Conservation (phyloP, 2,888 invertebrate species). For the Julus scandinavius region DNA sequence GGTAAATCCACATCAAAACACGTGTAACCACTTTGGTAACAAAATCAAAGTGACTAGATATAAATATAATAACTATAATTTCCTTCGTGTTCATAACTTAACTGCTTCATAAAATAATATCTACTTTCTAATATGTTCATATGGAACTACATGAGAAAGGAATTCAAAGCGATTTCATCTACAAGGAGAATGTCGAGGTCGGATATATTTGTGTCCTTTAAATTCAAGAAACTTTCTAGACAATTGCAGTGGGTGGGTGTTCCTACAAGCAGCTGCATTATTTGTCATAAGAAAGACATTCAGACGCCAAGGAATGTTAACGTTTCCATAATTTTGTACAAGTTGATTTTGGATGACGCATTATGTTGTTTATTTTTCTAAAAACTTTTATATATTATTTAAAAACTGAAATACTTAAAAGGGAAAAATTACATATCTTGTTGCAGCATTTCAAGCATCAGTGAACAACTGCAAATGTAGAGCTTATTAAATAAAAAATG, state of each 20-base stretch:
- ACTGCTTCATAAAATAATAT: background rate
- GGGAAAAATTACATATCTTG: background rate
- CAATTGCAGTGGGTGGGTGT: background rate
- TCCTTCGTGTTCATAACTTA: background rate
- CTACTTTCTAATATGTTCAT: background rate
- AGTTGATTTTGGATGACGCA: background rate
- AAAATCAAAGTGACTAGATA: background rate
- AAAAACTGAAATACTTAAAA: background rate
- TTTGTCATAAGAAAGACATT: background rate
- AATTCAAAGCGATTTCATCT: background rate
- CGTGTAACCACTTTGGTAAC: background rate
- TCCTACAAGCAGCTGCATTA: background rate
- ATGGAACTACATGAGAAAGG: background rate
- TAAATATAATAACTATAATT: background rate
- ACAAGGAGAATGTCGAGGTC: slow-evolving; percentile 17
- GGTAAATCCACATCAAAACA: background rate
- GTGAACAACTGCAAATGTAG: too few species aligned
- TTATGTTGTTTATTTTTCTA: background rate
- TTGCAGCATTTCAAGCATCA: background rate
- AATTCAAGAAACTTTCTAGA: slow-evolving; percentile 19
- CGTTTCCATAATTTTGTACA: background rate
- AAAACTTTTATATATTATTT: background rate
- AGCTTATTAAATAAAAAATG: too few species aligned
- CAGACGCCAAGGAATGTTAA: slow-evolving; percentile 5
- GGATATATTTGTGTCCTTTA: background rate